Conservation (phyloP, 1,140 invertebrate species). For the Vanessa tameamea region DNA sequence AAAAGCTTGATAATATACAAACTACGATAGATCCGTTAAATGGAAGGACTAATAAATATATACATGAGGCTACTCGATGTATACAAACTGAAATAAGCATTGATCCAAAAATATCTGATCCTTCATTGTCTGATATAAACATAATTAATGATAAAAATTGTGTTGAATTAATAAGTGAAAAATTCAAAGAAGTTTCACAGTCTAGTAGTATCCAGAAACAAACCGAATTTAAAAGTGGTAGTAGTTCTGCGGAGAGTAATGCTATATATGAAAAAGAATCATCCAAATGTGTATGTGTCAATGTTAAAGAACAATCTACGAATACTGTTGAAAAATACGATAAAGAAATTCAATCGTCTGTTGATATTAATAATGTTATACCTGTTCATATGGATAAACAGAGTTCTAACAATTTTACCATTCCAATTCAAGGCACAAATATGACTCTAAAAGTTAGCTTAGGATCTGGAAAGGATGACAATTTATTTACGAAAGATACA, state of each 20-base stretch:
- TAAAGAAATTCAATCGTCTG: conserved; percentile 44
- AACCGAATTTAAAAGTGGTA: conserved; percentile 4
- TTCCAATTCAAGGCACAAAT: conserved; percentile 69
- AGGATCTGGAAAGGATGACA: conserved; percentile 36
- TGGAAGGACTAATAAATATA: conserved; percentile 26
- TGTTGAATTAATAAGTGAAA: conserved; percentile 51
- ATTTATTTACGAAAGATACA: neutral
- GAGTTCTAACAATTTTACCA: conserved; percentile 50
- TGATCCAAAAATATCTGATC: conserved; percentile 67
- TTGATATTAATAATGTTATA: conserved; percentile 23
- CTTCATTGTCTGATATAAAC: conserved; percentile 63
- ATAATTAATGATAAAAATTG: conserved; percentile 56
- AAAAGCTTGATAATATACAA: conserved; percentile 22
- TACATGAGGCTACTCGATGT: conserved; percentile 57
- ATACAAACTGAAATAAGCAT: conserved; percentile 73
- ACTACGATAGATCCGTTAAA: conserved; percentile 16
- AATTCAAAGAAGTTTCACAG: conserved; percentile 46
- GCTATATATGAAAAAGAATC: neutral
- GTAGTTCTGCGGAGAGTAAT: conserved; percentile 11
- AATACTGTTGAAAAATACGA: conserved; percentile 26
- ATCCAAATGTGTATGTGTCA: conserved; percentile 4
- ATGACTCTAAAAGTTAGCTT: conserved; percentile 70
- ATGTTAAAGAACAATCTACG: conserved; percentile 11
- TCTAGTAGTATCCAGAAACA: conserved; percentile 30
- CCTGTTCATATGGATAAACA: conserved; percentile 16